Conservation (phyloP, 2,888 invertebrate genomes). For the Lithophane semibrunnea region DNA sequence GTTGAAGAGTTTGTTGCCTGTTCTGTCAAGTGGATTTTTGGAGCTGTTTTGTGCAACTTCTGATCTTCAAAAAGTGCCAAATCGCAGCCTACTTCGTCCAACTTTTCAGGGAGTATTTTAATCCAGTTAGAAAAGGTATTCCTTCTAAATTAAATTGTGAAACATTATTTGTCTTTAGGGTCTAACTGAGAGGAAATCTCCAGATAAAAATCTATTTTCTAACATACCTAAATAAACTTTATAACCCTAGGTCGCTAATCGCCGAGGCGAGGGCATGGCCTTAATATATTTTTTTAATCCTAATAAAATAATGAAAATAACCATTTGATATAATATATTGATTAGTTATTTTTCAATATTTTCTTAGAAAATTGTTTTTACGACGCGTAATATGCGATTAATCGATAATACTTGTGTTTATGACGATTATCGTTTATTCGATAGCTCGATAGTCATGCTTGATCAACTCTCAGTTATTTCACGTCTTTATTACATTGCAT, state of each 20-base stretch:
- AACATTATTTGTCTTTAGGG: not conserved
- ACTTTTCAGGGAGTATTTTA: not conserved
- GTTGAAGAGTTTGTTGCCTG: too few species aligned
- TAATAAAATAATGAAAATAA: constrained; percentile 17
- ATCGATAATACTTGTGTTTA: constrained; percentile 36
- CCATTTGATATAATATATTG: not conserved
- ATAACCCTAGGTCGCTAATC: too few species aligned
- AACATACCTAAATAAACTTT: too few species aligned
- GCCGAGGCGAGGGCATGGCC: too few species aligned
- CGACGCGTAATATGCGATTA: constrained; percentile 30
- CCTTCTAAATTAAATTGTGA: not conserved
- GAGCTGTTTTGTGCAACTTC: not conserved
- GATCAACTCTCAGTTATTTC: constrained; percentile 40
- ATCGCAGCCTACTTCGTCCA: not conserved
- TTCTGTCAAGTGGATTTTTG: too few species aligned
- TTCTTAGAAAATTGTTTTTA: constrained; percentile 27
- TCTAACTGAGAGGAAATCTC: too few species aligned
- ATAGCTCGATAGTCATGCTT: constrained; percentile 42
- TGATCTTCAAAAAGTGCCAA: not conserved
- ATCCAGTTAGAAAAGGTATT: not conserved
- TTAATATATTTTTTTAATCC: too few species aligned
- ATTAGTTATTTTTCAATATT: not conserved
- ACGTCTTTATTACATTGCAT: constrained; percentile 24
- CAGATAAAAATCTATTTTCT: too few species aligned
- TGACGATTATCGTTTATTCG: constrained; percentile 21